Percentiles rank a stretch among this genome's conserved stretches.
Conservation (phyloP, 2,113 vertebrate genomes). For the Aphyosemion australe region DNA sequence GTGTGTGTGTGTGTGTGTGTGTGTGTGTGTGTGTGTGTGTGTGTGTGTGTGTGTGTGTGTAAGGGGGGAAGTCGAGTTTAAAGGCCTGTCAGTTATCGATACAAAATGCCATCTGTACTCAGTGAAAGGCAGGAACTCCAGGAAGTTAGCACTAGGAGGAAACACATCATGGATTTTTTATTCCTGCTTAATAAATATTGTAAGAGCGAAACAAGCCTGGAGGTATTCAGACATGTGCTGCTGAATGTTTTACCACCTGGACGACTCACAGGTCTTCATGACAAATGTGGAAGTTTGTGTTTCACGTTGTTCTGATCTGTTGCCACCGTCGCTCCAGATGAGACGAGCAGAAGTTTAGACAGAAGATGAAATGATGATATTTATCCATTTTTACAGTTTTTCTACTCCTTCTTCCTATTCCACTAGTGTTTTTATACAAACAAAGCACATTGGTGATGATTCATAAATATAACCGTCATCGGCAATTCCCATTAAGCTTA, state of each 20-base stretch:
- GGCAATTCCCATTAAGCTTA: too few relatives aligned
- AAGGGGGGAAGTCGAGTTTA: not conserved
- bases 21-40: not conserved
- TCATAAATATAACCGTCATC: too few relatives aligned
- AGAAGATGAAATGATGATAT: too few relatives aligned
- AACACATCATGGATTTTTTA: not conserved
- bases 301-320: too few relatives aligned
- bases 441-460: too few relatives aligned
- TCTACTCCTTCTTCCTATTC: too few relatives aligned
- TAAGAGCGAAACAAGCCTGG: not conserved
- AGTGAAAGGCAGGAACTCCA: not conserved
- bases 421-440: too few relatives aligned
- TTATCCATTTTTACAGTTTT: too few relatives aligned
- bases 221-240: not conserved
- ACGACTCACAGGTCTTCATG: not conserved
- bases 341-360: too few relatives aligned
- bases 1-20: not conserved
- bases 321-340: too few relatives aligned
- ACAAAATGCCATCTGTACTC: conserved; percentile 1
- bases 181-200: conserved; percentile 5
- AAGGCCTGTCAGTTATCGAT: not conserved
- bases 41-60: not conserved
- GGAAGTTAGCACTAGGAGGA: not conserved
- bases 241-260: not conserved
- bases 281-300: too few relatives aligned